Conservation (phyloP, 2,888 invertebrate genomes). For the Leuctra nigra region DNA sequence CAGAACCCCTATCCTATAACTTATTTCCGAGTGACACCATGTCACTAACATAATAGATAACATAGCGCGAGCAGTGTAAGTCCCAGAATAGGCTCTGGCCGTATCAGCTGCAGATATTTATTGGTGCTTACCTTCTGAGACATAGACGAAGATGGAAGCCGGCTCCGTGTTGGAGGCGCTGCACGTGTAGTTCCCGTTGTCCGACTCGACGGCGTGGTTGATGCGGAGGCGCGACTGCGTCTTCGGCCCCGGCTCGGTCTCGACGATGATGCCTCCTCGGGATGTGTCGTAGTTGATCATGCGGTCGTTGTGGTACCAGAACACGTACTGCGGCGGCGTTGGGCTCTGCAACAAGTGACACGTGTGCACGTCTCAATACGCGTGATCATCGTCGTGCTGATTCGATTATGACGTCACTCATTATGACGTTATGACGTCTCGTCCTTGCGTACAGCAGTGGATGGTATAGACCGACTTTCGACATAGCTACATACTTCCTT, state of each 20-base stretch:
- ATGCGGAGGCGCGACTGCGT: constrained; percentile 83
- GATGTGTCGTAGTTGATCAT: constrained; percentile 90
- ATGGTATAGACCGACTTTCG: too few species aligned
- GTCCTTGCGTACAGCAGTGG: too few species aligned
- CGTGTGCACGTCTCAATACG: too few species aligned
- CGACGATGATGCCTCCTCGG: constrained; percentile 72
- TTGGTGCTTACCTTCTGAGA: constrained; percentile 69
- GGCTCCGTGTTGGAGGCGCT: constrained; percentile 84
- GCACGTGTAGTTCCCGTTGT: constrained; percentile 90
- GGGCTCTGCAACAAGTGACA: constrained; percentile 72
- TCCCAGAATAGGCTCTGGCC: not conserved
- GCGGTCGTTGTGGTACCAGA: constrained; percentile 91
- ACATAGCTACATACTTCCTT: too few species aligned
- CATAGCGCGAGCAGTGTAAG: not conserved
- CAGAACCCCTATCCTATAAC: too few species aligned
- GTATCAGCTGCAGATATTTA: not conserved
- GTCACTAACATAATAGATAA: too few species aligned
- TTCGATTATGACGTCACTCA: too few species aligned
- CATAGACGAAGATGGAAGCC: constrained; percentile 83
- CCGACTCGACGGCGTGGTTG: constrained; percentile 70
- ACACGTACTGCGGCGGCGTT: constrained; percentile 88
- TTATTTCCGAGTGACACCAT: too few species aligned
- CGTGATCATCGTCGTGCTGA: too few species aligned
- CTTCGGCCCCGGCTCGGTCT: constrained; percentile 75
- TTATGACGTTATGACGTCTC: too few species aligned